A percentile compares a stretch with the other conserved stretches of the same genome.
These are phyloP conservation scores for Euthynnus affinis DNA, from an alignment of 2,797 vertebrate species.

Conservation along the genomic window DNA sequence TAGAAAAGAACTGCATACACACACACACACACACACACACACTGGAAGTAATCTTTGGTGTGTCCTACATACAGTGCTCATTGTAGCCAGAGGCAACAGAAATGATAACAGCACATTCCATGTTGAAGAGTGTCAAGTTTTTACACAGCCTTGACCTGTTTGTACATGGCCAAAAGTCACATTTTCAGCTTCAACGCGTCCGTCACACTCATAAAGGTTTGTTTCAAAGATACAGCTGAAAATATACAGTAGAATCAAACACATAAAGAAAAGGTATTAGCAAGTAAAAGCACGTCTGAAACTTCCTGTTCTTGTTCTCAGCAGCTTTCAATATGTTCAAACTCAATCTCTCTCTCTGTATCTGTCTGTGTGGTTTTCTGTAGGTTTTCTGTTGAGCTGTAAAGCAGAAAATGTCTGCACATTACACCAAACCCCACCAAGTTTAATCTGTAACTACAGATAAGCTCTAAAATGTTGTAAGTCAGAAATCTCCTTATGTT, in stretches of 20 bases:
- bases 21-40: neutral
- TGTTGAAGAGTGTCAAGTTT: slow-evolving; percentile 59
- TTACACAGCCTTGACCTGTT: slow-evolving; percentile 61
- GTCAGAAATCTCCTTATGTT: slow-evolving; percentile 68
- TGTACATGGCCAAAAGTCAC: slow-evolving; percentile 29
- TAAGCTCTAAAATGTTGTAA: slow-evolving; percentile 52
- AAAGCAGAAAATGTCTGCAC: neutral
- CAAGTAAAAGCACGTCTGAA: neutral
- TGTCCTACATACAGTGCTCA: neutral
- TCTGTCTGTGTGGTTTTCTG: neutral
- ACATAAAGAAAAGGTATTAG: too few relatives aligned
- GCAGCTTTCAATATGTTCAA: neutral
- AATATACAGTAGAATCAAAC: neutral
- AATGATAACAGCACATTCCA: slow-evolving; percentile 73
- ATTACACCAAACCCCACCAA: neutral
- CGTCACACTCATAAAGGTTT: neutral
- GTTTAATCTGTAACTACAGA: slow-evolving; percentile 55
- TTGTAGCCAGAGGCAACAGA: slow-evolving; percentile 63
- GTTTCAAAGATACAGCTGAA: neutral
- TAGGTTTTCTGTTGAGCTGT: neutral
- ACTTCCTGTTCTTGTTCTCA: neutral
- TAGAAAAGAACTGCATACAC: neutral
- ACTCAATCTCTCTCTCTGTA: neutral
- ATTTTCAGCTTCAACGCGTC: neutral
- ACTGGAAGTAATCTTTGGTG: neutral